phyloP scores from a whole-genome alignment of 1,140 invertebrate genomes.

The Megalonaias nervosa region DNA sequence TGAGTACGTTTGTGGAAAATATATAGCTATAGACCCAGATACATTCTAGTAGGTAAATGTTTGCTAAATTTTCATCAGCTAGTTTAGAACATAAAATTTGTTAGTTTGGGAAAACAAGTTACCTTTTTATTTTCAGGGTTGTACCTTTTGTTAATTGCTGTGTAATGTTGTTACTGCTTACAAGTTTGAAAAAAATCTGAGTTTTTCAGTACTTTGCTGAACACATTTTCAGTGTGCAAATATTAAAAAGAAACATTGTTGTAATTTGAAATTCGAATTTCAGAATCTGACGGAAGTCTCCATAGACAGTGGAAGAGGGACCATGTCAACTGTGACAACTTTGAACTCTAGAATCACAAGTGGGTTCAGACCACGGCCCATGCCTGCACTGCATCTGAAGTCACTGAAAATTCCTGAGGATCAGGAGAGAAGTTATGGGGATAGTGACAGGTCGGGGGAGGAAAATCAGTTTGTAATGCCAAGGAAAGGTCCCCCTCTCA shows the following conservation, averaged over 20 bases:
- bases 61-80: too few species aligned
- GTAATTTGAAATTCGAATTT: not conserved
- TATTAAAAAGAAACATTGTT: not conserved
- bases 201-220: not conserved
- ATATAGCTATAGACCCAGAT: too few species aligned
- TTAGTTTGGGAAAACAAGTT: too few species aligned
- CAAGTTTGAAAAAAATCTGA: not conserved
- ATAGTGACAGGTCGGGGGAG: constrained; percentile 24
- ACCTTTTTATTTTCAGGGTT: constrained; percentile 5
- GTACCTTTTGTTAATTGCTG: not conserved
- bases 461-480: constrained; percentile 2
- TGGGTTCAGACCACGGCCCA: constrained; percentile 34
- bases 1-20: too few species aligned
- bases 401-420: constrained; percentile 47
- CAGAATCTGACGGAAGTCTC: constrained; percentile 63
- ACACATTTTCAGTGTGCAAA: not conserved
- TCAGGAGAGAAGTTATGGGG: constrained; percentile 36
- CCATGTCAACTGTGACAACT: constrained; percentile 59
- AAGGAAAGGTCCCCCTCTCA: constrained; percentile 7
- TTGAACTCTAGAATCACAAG: constrained; percentile 34
- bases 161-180: not conserved
- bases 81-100: too few species aligned
- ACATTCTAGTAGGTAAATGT: too few species aligned
- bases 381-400: constrained; percentile 49
- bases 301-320: constrained; percentile 70